These are phyloP conservation scores for Antigone vipio DNA, from an alignment of 2,113 vertebrate species.

Conservation along the genomic window DNA sequence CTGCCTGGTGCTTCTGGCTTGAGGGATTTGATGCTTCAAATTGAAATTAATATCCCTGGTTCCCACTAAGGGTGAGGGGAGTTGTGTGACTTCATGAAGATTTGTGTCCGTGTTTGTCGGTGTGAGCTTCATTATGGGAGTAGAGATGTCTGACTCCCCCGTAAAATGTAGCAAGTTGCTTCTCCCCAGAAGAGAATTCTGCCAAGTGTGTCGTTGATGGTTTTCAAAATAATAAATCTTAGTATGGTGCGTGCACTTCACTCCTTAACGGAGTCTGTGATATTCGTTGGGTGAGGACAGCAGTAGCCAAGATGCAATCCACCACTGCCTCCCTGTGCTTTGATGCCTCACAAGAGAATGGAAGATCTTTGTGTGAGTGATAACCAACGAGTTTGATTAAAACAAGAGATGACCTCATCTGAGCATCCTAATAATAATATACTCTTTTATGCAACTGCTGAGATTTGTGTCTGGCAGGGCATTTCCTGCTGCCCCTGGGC, in stretches of 20 bases:
- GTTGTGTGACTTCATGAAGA: neutral
- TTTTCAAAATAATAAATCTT: neutral
- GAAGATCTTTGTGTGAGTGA: neutral
- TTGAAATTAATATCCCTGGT: neutral
- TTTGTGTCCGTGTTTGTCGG: neutral
- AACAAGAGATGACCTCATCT: neutral
- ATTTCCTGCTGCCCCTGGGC: neutral
- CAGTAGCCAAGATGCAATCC: neutral
- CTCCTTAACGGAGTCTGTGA: neutral
- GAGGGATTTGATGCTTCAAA: neutral
- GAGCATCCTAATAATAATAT: neutral
- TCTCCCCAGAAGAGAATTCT: neutral
- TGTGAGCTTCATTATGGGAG: neutral
- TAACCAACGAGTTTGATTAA: neutral
- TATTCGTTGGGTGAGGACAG: neutral
- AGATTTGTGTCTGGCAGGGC: neutral
- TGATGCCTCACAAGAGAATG: neutral
- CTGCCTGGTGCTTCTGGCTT: neutral
- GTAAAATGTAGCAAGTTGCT: neutral
- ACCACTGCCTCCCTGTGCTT: neutral
- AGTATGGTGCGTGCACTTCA: rapidly evolving
- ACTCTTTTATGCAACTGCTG: neutral
- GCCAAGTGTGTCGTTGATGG: neutral
- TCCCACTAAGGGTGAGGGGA: neutral
- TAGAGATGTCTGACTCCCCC: neutral